phyloP scores from a whole-genome alignment of 2,797 vertebrate species.

The Arremon brunneinucha region DNA sequence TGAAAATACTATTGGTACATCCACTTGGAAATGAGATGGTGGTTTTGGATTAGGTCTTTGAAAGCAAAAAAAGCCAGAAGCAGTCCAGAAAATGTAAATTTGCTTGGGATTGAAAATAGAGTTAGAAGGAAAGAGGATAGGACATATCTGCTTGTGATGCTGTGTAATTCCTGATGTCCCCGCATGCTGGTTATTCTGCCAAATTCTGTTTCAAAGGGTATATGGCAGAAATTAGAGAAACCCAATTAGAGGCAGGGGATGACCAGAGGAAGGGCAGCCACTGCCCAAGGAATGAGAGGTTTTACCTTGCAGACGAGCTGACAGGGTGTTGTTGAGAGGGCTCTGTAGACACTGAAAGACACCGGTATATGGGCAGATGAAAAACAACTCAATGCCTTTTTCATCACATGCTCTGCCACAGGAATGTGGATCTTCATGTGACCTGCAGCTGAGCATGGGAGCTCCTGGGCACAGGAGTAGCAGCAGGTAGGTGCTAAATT shows the following conservation, averaged over 20 bases:
- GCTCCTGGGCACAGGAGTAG: rapidly evolving
- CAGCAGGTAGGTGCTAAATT: neutral
- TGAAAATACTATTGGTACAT: neutral
- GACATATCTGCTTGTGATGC: neutral
- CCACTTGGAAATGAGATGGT: neutral
- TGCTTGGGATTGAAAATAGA: rapidly evolving
- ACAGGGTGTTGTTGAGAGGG: neutral
- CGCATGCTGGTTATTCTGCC: neutral
- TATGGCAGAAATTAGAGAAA: neutral
- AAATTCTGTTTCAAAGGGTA: neutral
- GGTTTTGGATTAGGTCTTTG: neutral
- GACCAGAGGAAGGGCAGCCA: neutral
- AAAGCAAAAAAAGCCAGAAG: neutral
- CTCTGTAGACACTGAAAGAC: neutral
- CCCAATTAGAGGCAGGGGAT: rapidly evolving
- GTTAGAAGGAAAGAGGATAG: neutral
- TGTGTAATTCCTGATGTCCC: neutral
- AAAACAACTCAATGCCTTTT: neutral
- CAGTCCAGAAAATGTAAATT: neutral
- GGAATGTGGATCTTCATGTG: neutral
- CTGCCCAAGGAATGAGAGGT: neutral
- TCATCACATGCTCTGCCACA: neutral
- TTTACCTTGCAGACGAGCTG: neutral
- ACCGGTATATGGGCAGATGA: rapidly evolving
- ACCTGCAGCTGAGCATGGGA: neutral